A percentile compares a stretch with the other conserved stretches of the same genome.
Conservation (phyloP, 2,113 vertebrate genomes). For the Vombatus ursinus region DNA sequence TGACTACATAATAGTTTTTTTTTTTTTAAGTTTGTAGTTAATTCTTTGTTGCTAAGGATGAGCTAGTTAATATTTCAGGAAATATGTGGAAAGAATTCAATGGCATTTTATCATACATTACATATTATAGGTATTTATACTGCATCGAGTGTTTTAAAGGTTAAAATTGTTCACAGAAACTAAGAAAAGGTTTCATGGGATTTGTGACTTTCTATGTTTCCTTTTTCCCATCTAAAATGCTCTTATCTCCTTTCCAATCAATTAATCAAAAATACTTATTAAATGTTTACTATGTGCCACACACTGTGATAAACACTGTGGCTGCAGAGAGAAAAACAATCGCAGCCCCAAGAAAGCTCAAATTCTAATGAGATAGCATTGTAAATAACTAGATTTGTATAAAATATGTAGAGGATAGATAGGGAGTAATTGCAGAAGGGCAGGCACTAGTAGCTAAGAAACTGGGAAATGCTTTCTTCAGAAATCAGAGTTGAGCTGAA, state of each 20-base stretch:
- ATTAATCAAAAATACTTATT: neutral
- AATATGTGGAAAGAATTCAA: slow-evolving; percentile 44
- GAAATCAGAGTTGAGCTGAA: neutral
- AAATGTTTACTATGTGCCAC: neutral
- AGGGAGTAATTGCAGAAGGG: neutral
- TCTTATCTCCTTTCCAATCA: neutral
- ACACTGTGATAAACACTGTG: neutral
- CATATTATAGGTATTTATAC: slow-evolving; percentile 46
- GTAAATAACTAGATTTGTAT: neutral
- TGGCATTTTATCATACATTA: slow-evolving; percentile 57
- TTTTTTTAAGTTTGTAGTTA: slow-evolving; percentile 54
- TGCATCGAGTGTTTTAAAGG: slow-evolving; percentile 36
- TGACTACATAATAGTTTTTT: neutral
- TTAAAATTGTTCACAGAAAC: slow-evolving; percentile 35
- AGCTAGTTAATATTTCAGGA: slow-evolving; percentile 53
- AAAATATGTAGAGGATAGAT: neutral
- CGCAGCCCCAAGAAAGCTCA: neutral
- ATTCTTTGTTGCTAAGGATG: slow-evolving; percentile 59
- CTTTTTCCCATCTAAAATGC: neutral
- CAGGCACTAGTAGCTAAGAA: neutral
- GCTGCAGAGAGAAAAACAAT: neutral
- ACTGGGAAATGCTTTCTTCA: neutral
- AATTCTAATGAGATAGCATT: neutral
- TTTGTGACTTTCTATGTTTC: slow-evolving; percentile 8
- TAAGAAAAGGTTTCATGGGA: neutral